phyloP scores from a whole-genome alignment of 2,888 invertebrate species.

The Drosophila suboccidentalis region DNA sequence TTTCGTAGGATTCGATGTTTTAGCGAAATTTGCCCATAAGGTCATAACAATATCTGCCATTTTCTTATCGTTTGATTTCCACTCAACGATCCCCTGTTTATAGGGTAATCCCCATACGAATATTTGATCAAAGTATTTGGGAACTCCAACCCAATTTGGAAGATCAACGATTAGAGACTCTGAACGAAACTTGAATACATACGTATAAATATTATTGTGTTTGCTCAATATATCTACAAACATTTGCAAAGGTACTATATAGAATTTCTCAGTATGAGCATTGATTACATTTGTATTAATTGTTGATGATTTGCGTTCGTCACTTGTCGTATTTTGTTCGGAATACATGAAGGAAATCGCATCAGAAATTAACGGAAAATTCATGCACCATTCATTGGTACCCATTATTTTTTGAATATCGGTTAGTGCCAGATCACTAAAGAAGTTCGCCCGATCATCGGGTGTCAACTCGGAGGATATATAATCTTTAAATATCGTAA shows the following conservation, averaged over 20 bases:
- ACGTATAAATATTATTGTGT: conserved; percentile 88
- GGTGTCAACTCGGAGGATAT: conserved; percentile 87
- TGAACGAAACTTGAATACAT: conserved; percentile 92
- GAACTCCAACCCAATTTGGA: conserved; percentile 92
- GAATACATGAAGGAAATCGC: conserved; percentile 91
- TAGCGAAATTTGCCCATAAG: conserved; percentile 92
- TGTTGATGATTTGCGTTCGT: conserved; percentile 85
- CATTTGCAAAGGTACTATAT: conserved; percentile 90
- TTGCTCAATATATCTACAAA: conserved; percentile 89
- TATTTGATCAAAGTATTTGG: conserved; percentile 93
- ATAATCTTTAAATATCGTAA: conserved; percentile 88
- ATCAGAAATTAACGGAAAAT: conserved; percentile 89
- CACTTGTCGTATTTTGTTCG: conserved; percentile 87
- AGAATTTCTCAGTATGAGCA: conserved; percentile 91
- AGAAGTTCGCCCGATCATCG: conserved; percentile 87
- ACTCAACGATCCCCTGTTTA: conserved; percentile 88
- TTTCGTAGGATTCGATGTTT: conserved; percentile 90
- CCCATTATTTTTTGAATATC: conserved; percentile 87
- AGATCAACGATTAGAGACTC: conserved; percentile 89
- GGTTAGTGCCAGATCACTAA: conserved; percentile 88
- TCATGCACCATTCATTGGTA: conserved; percentile 87
- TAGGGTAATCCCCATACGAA: conserved; percentile 94
- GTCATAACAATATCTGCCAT: conserved; percentile 93
- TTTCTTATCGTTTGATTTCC: conserved; percentile 92
- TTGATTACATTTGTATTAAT: conserved; percentile 89